phyloP scores from a whole-genome alignment of 1,140 invertebrate species.

The Tetramorium simillimum region DNA sequence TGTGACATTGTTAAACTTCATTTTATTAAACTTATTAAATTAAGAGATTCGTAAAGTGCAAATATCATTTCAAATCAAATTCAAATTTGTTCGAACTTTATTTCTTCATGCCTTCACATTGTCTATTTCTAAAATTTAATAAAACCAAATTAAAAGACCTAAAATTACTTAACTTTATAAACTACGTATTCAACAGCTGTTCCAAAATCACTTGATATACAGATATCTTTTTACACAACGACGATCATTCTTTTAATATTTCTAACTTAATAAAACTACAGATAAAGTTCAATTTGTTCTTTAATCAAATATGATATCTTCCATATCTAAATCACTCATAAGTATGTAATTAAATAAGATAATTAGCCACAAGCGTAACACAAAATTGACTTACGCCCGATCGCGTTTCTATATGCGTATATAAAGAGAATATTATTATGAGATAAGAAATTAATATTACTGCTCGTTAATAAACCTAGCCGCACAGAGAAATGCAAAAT shows the following conservation, averaged over 20 bases:
- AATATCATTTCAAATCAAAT: slow-evolving; percentile 1
- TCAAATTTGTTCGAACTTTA: not conserved
- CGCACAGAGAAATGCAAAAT: not conserved
- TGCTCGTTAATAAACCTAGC: slow-evolving; percentile 8
- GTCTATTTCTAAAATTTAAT: not conserved
- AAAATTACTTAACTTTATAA: not conserved
- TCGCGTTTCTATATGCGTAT: not conserved
- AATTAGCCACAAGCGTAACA: slow-evolving; percentile 1
- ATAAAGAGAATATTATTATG: not conserved
- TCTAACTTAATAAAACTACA: slow-evolving; percentile 8
- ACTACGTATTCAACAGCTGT: slow-evolving; percentile 3
- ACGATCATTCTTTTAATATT: not conserved
- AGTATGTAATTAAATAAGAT: not conserved
- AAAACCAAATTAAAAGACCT: not conserved
- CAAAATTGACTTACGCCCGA: not conserved
- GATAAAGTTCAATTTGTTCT: not conserved
- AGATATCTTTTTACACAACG: not conserved
- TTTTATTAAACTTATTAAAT: not conserved
- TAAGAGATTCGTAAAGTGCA: not conserved
- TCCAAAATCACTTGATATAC: slow-evolving; percentile 8
- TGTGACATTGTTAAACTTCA: not conserved
- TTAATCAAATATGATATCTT: not conserved
- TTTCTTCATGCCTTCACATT: not conserved
- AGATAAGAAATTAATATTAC: not conserved
- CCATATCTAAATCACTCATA: not conserved